These are phyloP conservation scores for Mustela erminea DNA, from an alignment of 2,797 vertebrate species.

Conservation along the genomic window DNA sequence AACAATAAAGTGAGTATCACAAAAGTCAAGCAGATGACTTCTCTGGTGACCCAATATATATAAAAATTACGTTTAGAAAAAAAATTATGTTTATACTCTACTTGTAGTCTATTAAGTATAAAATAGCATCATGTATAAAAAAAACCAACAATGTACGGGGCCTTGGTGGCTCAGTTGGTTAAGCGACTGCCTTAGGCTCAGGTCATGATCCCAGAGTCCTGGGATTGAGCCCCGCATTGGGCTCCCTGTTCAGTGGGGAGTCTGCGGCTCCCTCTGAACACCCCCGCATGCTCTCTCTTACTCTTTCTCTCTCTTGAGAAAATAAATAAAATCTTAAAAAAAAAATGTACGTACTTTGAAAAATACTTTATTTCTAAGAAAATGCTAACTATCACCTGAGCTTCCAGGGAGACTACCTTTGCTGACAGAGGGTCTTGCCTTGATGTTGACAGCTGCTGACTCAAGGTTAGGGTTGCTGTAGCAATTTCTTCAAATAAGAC, in stretches of 20 bases:
- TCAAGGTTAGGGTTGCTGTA: background rate
- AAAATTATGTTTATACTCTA: background rate
- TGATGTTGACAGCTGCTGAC: background rate
- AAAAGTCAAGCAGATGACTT: background rate
- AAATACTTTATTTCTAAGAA: background rate
- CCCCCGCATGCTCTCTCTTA: too few species aligned
- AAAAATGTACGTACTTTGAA: background rate
- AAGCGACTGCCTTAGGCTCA: too few species aligned
- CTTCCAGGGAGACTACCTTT: background rate
- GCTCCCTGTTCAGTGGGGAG: too few species aligned
- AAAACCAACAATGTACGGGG: too few species aligned
- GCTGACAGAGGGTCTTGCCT: background rate
- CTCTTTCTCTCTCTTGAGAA: too few species aligned
- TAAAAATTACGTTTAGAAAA: background rate
- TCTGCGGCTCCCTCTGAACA: too few species aligned
- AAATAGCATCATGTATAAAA: background rate
- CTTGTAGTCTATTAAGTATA: background rate
- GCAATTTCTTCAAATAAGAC: background rate
- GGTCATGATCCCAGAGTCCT: too few species aligned
- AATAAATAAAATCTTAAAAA: too few species aligned
- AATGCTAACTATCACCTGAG: background rate
- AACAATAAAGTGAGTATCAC: background rate
- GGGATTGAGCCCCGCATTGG: too few species aligned
- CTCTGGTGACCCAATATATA: background rate
- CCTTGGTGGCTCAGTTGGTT: too few species aligned